phyloP scores from a whole-genome alignment of 2,888 invertebrate species.

The Xylota segnis region DNA sequence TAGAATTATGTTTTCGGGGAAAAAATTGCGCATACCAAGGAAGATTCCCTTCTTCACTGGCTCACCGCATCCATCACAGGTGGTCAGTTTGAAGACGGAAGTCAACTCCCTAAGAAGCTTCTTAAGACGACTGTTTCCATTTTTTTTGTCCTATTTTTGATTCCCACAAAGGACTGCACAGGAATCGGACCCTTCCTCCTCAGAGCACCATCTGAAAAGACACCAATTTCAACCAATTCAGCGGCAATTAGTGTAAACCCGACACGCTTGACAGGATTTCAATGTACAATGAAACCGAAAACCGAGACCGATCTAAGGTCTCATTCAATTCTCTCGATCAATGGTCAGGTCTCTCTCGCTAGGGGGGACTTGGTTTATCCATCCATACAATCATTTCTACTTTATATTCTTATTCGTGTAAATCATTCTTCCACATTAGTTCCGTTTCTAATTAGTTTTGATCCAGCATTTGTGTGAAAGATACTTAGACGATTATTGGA shows the following conservation, averaged over 20 bases:
- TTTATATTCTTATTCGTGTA: slow-evolving; percentile 7
- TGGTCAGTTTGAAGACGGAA: slow-evolving; percentile 29
- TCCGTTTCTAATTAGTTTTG: slow-evolving; percentile 41
- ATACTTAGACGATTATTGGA: slow-evolving; percentile 11
- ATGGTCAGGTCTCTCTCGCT: not conserved
- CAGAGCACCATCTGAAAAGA: slow-evolving; percentile 2
- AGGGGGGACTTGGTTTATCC: not conserved
- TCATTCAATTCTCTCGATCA: slow-evolving; percentile 31
- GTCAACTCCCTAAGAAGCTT: slow-evolving; percentile 14
- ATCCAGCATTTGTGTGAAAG: slow-evolving; percentile 14
- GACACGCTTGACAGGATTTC: slow-evolving; percentile 61
- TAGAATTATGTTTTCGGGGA: slow-evolving; percentile 25
- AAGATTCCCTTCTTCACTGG: slow-evolving; percentile 5
- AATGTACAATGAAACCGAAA: slow-evolving; percentile 14
- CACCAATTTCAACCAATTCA: slow-evolving; percentile 11
- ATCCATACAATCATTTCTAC: slow-evolving; percentile 9
- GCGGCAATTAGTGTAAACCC: slow-evolving; percentile 47
- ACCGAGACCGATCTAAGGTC: slow-evolving; percentile 1
- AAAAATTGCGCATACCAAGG: not conserved
- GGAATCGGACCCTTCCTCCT: slow-evolving; percentile 26
- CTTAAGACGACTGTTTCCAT: slow-evolving; percentile 9
- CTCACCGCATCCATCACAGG: slow-evolving; percentile 15
- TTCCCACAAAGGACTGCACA: slow-evolving; percentile 51
- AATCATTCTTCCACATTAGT: slow-evolving; percentile 32
- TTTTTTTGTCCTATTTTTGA: not conserved